Base-by-base conservation (phyloP, 1,140 invertebrate species). In the Saccostrea glomerata region DNA sequence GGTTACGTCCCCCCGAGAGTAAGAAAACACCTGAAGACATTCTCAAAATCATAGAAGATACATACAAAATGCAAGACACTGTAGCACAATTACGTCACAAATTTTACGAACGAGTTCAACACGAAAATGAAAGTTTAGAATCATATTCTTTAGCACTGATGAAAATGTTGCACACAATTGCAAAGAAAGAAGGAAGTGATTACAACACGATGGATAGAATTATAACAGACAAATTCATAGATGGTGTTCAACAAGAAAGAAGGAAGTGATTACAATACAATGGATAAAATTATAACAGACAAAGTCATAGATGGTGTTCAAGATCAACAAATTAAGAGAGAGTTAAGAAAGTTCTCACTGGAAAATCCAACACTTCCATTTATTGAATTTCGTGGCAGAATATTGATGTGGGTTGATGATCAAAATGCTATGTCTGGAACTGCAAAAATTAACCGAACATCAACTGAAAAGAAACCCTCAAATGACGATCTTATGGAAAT, bases 321-420 rank as follows among this genome's bases (percentile, higher is more conserved):
- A 36, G 85, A 86, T 4, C 58, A 23, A 1, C 11, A 9, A 17
- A 70, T 86, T 7, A 86, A 86, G 55, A 36, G 60, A 9, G 60
- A 86, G 54, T 12, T 86, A 20, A 70, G 17, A 73, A 47, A 0
- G 9, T 86, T 23, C 60, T 1, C 15, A 54, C 40, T 73, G 36
- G 85, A 86, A 73, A 25, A 86, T 25, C 20, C 58, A 66, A 47
- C 58, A 40, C 5, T 73, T 12, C 17, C 13, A 17, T 86, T 86
- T 36, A 5, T 86, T 36, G 85, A 86, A 54, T 86, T 86, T 73
- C 30, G 85, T 47, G 25, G 56, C 36, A 0, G 70, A 47, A 56
- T 70, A 6, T 40, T 70, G n/a, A 5, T 17, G 20, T 86, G 85
- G 60, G 60, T 86, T 5, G 36, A 86, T 73, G 85, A 86, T 73